These are phyloP conservation scores for Rosalia funebris DNA, from an alignment of 2,888 invertebrate species.

Conservation along the genomic window DNA sequence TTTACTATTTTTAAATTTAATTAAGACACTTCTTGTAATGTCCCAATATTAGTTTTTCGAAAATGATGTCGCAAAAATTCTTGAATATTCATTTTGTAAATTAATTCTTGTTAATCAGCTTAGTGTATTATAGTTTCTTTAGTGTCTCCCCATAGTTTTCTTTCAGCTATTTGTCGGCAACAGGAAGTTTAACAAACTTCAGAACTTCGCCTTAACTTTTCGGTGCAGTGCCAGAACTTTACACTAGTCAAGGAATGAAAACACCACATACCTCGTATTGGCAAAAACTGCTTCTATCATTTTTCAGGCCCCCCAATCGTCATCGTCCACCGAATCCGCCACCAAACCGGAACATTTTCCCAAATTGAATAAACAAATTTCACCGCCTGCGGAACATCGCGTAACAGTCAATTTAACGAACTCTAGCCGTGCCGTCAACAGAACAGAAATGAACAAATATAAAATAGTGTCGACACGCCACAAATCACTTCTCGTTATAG, in stretches of 20 bases:
- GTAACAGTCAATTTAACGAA: conserved; percentile 10
- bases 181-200: background rate
- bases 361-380: conserved; percentile 22
- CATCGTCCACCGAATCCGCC: conserved; percentile 23
- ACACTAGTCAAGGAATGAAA: background rate
- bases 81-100: background rate
- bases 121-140: background rate
- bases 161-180: conserved; percentile 5
- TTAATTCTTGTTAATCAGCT: background rate
- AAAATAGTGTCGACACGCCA: conserved; percentile 24
- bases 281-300: conserved; percentile 42
- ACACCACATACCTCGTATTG: conserved; percentile 36
- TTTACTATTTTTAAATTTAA: no score
- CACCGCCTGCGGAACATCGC: conserved; percentile 22
- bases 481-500: conserved; percentile 32
- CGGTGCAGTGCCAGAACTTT: background rate
- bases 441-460: conserved; percentile 15
- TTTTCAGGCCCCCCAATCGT: conserved; percentile 32
- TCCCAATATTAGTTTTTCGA: no score
- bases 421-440: conserved; percentile 2
- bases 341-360: conserved; percentile 4
- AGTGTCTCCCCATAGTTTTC: background rate
- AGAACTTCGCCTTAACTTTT: background rate
- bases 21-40: no score
- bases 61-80: background rate